phyloP scores from a whole-genome alignment of 1,140 invertebrate genomes.

The Euura lappo region DNA sequence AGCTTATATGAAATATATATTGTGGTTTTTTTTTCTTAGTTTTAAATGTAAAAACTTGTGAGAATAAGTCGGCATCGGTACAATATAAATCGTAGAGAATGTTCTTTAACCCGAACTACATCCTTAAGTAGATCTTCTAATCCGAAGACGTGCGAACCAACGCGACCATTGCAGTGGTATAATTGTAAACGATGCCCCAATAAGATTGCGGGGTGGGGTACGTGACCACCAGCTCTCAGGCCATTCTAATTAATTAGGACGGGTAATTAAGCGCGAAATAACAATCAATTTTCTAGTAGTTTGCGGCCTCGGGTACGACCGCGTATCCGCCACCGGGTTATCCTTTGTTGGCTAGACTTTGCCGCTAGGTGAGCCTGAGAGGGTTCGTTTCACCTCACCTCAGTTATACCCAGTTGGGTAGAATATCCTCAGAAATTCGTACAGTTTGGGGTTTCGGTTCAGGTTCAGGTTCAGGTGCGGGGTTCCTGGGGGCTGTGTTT shows the following conservation, averaged over 20 bases:
- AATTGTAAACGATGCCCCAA: background rate
- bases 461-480: background rate
- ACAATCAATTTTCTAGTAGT: conserved; percentile 44
- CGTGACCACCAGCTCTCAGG: background rate
- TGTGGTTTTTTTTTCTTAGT: no score
- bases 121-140: no score
- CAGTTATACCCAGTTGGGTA: background rate
- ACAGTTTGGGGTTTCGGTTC: background rate
- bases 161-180: background rate
- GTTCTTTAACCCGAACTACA: no score
- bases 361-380: conserved; percentile 6
- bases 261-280: conserved; percentile 35
- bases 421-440: background rate
- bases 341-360: conserved; percentile 22
- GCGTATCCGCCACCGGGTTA: conserved; percentile 18
- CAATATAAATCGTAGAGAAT: no score
- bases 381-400: background rate
- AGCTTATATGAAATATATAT: no score
- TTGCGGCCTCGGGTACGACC: conserved; percentile 32
- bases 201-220: background rate
- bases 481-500: background rate
- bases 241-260: background rate
- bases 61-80: no score
- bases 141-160: no score
- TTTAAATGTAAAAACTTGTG: no score